phyloP scores from a whole-genome alignment of 2,797 vertebrate species.

The Petrocephalus schoutedeni region DNA sequence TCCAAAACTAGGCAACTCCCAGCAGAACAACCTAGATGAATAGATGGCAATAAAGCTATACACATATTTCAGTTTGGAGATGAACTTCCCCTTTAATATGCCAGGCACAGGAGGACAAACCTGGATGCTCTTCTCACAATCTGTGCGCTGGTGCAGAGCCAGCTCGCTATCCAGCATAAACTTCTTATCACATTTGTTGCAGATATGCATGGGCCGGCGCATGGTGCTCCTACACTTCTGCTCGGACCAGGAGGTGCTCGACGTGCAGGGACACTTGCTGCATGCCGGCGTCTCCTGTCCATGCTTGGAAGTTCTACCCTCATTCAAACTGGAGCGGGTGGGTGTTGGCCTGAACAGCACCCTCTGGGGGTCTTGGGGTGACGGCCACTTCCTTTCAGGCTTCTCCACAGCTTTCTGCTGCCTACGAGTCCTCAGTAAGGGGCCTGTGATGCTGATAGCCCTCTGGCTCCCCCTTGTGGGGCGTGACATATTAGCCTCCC shows the following conservation, averaged over 20 bases:
- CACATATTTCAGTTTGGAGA: neutral
- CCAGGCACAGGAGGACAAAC: conserved; percentile 51
- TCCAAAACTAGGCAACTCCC: neutral
- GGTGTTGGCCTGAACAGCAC: conserved; percentile 45
- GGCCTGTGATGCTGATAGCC: neutral
- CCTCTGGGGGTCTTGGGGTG: conserved; percentile 48
- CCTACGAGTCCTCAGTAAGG: neutral
- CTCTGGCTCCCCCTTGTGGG: neutral
- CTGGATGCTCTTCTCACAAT: conserved; percentile 99
- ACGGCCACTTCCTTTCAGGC: neutral
- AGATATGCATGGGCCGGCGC: conserved; percentile 96
- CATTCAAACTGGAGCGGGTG: conserved; percentile 27
- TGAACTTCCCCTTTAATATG: neutral
- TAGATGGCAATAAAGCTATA: neutral
- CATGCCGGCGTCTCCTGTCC: conserved; percentile 93
- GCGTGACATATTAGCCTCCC: neutral
- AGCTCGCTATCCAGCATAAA: conserved; percentile 98
- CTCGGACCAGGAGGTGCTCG: conserved; percentile 98
- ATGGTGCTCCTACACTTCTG: conserved; percentile 99
- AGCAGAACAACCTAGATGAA: neutral
- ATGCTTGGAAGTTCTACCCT: conserved; percentile 56
- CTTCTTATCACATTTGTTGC: conserved; percentile 97
- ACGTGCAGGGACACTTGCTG: conserved; percentile 94
- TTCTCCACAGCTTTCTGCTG: neutral
- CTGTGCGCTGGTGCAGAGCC: conserved; percentile 97